Evolutionary conservation across 2,888 invertebrate species (phyloP).

Genomic region (Ischnus inquisitorius): DNA sequence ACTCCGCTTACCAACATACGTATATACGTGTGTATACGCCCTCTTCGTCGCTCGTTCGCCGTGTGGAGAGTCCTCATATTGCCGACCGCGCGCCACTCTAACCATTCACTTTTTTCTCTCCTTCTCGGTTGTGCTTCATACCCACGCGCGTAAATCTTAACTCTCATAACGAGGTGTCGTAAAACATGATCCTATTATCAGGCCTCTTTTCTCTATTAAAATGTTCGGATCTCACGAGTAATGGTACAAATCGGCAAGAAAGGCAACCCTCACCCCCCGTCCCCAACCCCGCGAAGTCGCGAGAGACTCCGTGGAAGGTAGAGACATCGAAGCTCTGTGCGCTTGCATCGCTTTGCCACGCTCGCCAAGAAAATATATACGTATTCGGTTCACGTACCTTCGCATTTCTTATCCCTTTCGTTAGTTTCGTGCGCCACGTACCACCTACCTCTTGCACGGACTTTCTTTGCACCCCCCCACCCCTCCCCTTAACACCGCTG

Average conservation of each 20-base stretch:
- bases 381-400: conserved; percentile 56
- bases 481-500: too few relatives aligned
- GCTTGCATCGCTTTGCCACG: neutral
- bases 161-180: conserved; percentile 84
- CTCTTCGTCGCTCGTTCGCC: conserved; percentile 24
- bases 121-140: conserved; percentile 63
- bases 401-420: conserved; percentile 65
- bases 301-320: neutral
- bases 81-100: conserved; percentile 62
- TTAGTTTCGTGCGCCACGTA: conserved; percentile 56
- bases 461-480: conserved; percentile 42
- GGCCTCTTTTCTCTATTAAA: conserved; percentile 76
- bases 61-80: conserved; percentile 72
- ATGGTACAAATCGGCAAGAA: conserved; percentile 71
- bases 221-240: conserved; percentile 72
- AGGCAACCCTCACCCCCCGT: too few relatives aligned
- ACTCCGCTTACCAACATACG: conserved; percentile 67
- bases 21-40: conserved; percentile 43
- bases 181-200: conserved; percentile 85
- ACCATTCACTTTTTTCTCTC: conserved; percentile 69
- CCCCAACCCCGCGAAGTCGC: conserved; percentile 10
- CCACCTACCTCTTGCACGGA: conserved; percentile 39
- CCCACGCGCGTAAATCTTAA: conserved; percentile 81
- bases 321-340: conserved; percentile 30
- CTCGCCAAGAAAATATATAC: conserved; percentile 39